Base-by-base conservation (phyloP, 2,113 vertebrate species). In the Labrus mixtus region DNA sequence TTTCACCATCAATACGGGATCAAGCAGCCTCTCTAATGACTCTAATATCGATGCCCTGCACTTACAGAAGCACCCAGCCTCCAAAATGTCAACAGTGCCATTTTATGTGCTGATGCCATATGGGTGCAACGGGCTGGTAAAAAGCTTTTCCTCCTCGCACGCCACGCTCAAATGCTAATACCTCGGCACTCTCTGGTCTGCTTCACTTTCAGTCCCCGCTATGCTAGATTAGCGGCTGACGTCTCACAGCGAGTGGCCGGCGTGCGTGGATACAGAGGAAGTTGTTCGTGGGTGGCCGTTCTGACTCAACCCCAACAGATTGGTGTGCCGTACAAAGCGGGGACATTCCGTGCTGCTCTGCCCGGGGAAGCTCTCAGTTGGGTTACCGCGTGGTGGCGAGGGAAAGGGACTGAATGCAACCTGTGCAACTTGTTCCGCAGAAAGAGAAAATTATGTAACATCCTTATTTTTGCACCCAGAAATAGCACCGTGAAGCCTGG, bases 191-290 rank as follows among this genome's bases (percentile, higher is more conserved):
- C 87, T 85, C 87, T 73, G 87, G 76, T 80, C 73, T 79, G 81
- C 91, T 93, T 95, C 93, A 89, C 93, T 94, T 94, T 88, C 89
- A 86, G 86, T 89, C 89, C 88, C 74, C 78, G 86, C 87, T 89
- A 87, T 93, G 93, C 90, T 94, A 93, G 89, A 95, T 94, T 95
- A 94, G 89, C 86, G 89, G 89, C 91, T 75, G 90, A 93, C 90
- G 91, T 90, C 92, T 90, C 89, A 8, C 87, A 88, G 90, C 62
- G 10, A 93, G 87, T 74, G 91, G 92, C 79, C 90, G 92, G 90
- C 81, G 62, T 66, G 79, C 82, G 61, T 85, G 73, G 83, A 89
- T 82, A 86, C 73, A 68, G 78, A 87, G 90, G 88, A 89, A 89
- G 86, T 68, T 58, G 73, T 68, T 82, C 37, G 76, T 68, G 57